These are phyloP conservation scores for Corythoichthys haematopterus DNA, from an alignment of 2,113 vertebrate species.

Conservation along the genomic window DNA sequence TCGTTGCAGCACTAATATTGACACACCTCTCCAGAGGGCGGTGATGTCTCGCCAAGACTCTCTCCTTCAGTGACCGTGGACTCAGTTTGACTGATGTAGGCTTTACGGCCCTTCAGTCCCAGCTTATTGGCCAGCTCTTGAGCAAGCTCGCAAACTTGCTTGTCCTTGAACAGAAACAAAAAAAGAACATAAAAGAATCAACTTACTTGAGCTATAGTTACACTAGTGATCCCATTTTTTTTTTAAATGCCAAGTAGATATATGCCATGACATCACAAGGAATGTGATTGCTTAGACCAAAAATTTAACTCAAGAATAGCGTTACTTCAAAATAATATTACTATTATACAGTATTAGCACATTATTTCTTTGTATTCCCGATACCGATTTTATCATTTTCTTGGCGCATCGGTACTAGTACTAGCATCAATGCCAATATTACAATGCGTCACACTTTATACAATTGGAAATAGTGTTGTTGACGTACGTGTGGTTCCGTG, in stretches of 20 bases:
- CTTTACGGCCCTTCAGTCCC: conserved; percentile 89
- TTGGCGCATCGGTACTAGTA: no score
- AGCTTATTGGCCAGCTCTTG: conserved; percentile 95
- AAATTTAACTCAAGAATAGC: no score
- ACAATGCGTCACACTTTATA: no score
- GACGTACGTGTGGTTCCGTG: conserved; percentile 85
- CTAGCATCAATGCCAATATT: no score
- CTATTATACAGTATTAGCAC: no score
- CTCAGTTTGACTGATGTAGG: conserved; percentile 87
- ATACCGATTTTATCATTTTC: no score
- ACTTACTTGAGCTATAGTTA: background rate
- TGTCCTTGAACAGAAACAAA: conserved; percentile 71
- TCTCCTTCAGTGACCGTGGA: conserved; percentile 60
- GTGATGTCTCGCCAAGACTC: conserved; percentile 58
- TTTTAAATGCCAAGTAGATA: no score
- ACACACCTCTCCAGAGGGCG: conserved; percentile 70
- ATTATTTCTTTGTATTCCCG: no score
- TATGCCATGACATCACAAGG: no score
- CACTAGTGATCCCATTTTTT: no score
- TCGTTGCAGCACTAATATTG: background rate
- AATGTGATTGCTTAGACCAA: no score
- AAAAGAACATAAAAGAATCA: background rate
- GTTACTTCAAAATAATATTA: no score
- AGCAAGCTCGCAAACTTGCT: conserved; percentile 86
- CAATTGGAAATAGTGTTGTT: background rate